Evolutionary conservation across 1,140 invertebrate species (phyloP).

Genomic region (Bombus cullumanus): DNA sequence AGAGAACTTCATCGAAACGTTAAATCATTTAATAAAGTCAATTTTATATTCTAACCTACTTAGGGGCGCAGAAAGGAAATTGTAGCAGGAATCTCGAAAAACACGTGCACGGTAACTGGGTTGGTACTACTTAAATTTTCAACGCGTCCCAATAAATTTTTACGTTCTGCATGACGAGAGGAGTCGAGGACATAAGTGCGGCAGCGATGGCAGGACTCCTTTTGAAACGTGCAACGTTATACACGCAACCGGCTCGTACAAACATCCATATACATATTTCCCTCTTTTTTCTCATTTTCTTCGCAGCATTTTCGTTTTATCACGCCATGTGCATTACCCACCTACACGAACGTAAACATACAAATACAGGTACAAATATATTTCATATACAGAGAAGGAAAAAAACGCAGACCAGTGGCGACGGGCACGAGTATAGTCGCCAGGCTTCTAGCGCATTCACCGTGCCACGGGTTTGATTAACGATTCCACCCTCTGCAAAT

Average conservation of each 20-base stretch:
- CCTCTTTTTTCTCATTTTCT: slow-evolving; percentile 16
- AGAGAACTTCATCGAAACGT: background rate
- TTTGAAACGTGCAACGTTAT: background rate
- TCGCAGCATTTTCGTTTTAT: slow-evolving; percentile 40
- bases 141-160: slow-evolving; percentile 38
- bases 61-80: background rate
- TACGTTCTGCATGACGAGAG: slow-evolving; percentile 1
- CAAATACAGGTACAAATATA: no score
- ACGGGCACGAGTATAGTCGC: slow-evolving; percentile 5
- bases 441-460: slow-evolving; percentile 36
- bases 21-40: background rate
- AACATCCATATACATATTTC: background rate
- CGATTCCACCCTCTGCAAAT: slow-evolving; percentile 60
- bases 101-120: no score
- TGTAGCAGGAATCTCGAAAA: background rate
- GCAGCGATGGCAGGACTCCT: background rate
- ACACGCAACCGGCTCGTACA: background rate
- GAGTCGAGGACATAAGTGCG: background rate
- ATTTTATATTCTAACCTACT: background rate
- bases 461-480: slow-evolving; percentile 61
- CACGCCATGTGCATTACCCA: background rate
- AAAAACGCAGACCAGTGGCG: background rate
- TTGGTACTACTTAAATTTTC: slow-evolving; percentile 5
- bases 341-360: background rate
- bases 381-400: background rate